Evolutionary conservation across 2,888 invertebrate species (phyloP).

Genomic region (Drosophila anceps): DNA sequence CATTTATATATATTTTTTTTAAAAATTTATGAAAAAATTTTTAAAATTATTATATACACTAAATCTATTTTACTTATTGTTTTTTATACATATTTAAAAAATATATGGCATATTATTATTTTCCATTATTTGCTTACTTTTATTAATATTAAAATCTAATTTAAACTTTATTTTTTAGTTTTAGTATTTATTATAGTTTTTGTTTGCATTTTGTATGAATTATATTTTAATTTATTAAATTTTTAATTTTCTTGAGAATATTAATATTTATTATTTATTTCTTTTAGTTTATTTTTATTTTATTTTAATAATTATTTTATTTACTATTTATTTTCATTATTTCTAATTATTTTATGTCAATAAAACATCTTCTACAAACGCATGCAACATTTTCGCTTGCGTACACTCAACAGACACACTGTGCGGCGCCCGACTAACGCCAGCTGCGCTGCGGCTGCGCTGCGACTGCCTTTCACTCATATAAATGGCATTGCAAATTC

Average conservation of each 20-base stretch:
- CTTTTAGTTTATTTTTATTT: neutral
- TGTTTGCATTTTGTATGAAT: neutral
- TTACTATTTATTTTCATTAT: neutral
- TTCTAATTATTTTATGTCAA: neutral
- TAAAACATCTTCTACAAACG: neutral
- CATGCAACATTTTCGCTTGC: conserved; percentile 7
- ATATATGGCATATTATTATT: too few species aligned
- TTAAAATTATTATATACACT: too few species aligned
- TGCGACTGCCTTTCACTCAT: conserved; percentile 85
- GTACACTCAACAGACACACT: conserved; percentile 38
- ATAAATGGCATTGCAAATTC: conserved; percentile 86
- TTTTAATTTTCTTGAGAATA: neutral
- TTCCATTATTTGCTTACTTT: too few species aligned
- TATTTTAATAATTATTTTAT: neutral
- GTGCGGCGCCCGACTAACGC: conserved; percentile 56
- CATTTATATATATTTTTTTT: too few species aligned
- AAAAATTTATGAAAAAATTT: too few species aligned
- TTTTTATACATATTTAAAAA: too few species aligned
- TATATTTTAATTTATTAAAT: neutral
- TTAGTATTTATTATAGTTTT: too few species aligned
- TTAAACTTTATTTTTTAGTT: too few species aligned
- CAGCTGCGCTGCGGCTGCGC: conserved; percentile 54
- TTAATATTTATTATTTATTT: neutral
- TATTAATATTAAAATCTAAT: too few species aligned
- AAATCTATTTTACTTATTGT: too few species aligned